Percentiles rank a stretch among this genome's conserved stretches.
phyloP scores from a whole-genome alignment of 2,113 vertebrate genomes.

The Chrysemys picta region DNA sequence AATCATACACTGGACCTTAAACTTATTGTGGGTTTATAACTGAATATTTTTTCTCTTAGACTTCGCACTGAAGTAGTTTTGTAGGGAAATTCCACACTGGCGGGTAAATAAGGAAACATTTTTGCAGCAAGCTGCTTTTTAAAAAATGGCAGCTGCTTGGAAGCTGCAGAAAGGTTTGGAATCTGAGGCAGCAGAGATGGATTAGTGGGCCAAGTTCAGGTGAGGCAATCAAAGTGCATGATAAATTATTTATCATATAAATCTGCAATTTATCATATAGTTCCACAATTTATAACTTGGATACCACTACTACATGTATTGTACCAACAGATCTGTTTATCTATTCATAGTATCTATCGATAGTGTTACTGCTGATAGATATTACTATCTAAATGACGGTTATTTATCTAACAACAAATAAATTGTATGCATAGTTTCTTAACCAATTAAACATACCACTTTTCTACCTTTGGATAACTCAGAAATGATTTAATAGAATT shows the following conservation, averaged over 20 bases:
- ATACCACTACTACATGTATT: background rate
- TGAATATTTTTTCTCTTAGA: background rate
- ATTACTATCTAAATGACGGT: background rate
- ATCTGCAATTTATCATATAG: slow-evolving; percentile 7
- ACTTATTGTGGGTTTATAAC: background rate
- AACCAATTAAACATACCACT: background rate
- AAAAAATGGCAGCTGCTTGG: background rate
- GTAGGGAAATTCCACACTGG: background rate
- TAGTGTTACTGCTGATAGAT: background rate
- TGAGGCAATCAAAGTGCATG: background rate
- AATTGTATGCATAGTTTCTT: background rate
- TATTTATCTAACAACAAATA: background rate
- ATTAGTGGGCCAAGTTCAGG: background rate
- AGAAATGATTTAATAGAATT: background rate
- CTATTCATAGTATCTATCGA: background rate
- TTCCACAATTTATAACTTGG: background rate
- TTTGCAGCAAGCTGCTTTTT: background rate
- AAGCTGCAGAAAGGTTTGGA: background rate
- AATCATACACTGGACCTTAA: background rate
- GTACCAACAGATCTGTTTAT: background rate
- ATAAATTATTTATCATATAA: background rate
- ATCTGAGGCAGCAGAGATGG: background rate
- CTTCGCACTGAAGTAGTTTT: background rate
- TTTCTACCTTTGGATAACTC: background rate
- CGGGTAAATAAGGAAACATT: background rate